Conservation (phyloP, 2,113 vertebrate species). For the Epinephelus cyanopodus region DNA sequence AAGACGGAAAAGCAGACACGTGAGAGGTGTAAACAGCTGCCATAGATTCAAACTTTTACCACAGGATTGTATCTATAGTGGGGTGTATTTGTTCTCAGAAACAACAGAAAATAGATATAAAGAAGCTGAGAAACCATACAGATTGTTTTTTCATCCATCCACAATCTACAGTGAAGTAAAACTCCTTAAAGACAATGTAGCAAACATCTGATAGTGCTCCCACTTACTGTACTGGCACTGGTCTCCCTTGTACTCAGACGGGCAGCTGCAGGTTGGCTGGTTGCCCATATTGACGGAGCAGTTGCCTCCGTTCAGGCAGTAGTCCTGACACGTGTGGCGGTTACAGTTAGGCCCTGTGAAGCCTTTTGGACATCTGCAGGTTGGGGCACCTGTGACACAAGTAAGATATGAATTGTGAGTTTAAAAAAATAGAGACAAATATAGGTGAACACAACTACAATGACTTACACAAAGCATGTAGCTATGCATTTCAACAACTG, state of each 20-base stretch:
- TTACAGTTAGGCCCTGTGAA: constrained; percentile 94
- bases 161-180: not conserved
- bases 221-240: constrained; percentile 96
- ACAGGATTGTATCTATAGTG: not conserved
- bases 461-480: not conserved
- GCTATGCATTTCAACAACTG: not conserved
- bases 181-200: not conserved
- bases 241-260: constrained; percentile 88
- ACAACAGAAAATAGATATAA: not conserved
- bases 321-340: constrained; percentile 88
- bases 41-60: not conserved
- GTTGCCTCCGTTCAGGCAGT: constrained; percentile 91
- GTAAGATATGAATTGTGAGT: not conserved
- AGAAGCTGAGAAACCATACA: not conserved
- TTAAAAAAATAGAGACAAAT: not conserved
- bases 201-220: not conserved
- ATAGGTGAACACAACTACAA: not conserved
- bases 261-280: constrained; percentile 94
- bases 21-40: not conserved
- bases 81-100: not conserved
- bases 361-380: constrained; percentile 94
- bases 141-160: not conserved
- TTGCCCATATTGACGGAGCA: constrained; percentile 94
- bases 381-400: constrained; percentile 87
- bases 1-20: not conserved